Base-by-base conservation (phyloP, 2,113 vertebrate species). In the Oncorhynchus masou region DNA sequence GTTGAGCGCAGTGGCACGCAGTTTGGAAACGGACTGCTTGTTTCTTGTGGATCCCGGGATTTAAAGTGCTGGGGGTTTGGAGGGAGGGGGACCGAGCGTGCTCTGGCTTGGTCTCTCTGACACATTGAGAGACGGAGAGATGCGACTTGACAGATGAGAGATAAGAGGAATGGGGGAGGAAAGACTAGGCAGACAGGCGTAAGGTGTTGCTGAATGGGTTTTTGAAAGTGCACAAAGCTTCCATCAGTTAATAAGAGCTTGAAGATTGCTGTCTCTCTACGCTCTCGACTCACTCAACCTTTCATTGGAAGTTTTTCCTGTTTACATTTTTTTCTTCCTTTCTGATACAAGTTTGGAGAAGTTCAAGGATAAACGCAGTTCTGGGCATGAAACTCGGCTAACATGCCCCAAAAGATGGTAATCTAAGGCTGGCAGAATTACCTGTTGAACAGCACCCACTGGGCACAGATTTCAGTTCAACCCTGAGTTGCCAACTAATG, bases 21-120 rank as follows among this genome's bases (percentile, higher is more conserved):
- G 91, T 92, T 92, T 92, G 59, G 86, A 90, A 91, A 93, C 64
- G 89, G 83, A 4, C 79, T 83, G 83, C 88, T 87, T 88, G 85
- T 75, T 91, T 88, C 81, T 79, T 86, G 86, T 87, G 75, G 83
- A 84, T 1, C 15, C 65, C 73, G 75, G 31, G 4, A 68, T 71
- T 79, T 80, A 78, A 81, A 79, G 81, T 71, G 68, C 74, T 77
- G 31, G 19, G 72, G 74, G 78, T 29, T 82, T 70, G 11, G 54
- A 83, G 74, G 75, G 74, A 67, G 60, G 11, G 13, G 77, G 74
- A 70, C 64, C 13, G 73, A 68, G 65, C 71, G 15, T 89, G 90
- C 85, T 49, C 7, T 5, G 59, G 86, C 88, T 85, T 85, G 85
- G 86, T 7, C 78, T 70, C 6, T 49, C 79, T 77, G 76, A 83